Conservation (phyloP, 1,140 invertebrate genomes). For the Portunus trituberculatus region DNA sequence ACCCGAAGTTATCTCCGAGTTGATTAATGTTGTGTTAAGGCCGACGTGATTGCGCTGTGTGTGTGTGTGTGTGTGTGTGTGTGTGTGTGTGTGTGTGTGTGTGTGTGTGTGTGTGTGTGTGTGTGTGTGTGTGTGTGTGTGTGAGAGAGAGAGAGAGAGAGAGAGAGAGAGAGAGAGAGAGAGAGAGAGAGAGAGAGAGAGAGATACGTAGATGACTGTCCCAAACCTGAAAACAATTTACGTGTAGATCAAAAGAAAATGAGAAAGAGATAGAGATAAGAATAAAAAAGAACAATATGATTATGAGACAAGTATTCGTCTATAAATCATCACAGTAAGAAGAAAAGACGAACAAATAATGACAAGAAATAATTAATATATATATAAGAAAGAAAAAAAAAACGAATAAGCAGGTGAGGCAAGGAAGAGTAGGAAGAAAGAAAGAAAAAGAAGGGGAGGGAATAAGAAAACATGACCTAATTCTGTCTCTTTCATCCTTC, state of each 20-base stretch:
- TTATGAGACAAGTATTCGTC: too few species aligned
- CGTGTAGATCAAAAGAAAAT: not conserved
- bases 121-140: conserved; percentile 44
- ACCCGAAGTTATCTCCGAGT: not conserved
- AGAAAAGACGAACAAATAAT: too few species aligned
- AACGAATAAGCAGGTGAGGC: not conserved
- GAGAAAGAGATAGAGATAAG: too few species aligned
- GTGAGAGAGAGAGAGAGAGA: not conserved
- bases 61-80: too few species aligned
- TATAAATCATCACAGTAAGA: too few species aligned
- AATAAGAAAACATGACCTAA: not conserved
- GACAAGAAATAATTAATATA: too few species aligned
- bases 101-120: conserved; percentile 13
- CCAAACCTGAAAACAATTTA: too few species aligned
- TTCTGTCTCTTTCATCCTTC: not conserved
- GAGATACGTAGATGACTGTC: too few species aligned
- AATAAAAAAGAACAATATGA: too few species aligned
- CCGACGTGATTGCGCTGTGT: not conserved
- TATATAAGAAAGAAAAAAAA: not conserved
- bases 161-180: too few species aligned
- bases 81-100: not conserved
- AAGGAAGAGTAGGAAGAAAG: not conserved
- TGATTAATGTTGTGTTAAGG: not conserved
- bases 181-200: too few species aligned
- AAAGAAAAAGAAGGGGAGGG: not conserved